Evolutionary conservation across 2,113 vertebrate genomes (phyloP), one percentile per base, ranked within the genome.

Genomic region (Leptobrachium ailaonicum): DNA sequence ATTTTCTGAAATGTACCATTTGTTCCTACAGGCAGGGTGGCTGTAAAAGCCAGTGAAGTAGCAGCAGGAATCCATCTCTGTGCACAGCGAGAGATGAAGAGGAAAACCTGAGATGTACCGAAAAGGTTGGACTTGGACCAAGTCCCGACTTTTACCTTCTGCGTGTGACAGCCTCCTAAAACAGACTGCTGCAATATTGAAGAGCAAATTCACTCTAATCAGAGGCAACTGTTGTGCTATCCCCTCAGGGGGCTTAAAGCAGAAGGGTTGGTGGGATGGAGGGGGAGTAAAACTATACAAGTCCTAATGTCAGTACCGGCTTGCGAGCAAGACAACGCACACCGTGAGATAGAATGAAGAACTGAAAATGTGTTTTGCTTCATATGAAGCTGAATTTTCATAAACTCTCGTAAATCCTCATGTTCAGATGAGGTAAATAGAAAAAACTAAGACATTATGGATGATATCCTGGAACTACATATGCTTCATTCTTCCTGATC

Each of bases 91-190:
- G 90, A 87, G 82, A 90, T 86, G 56, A 82, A 89, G 89, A 71
- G 64, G 82, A 87, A 84, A 71, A 86, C 85, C 70, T 80, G 80
- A 86, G 85, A 88, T 92, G 87, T 90, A 88, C 88, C 82, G 90
- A 88, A 85, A 82, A 77, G 90, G 78, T 95, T 96, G 95, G 95
- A 95, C 90, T 86, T 88, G 85, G 78, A 94, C 95, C 96, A 96
- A 96, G 91, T 93, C 92, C 92, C 93, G 93, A 93, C 92, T 92
- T 92, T 91, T 92, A 93, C 96, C 95, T 94, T 97, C 96, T 97
- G 95, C 94, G 94, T 92, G 87, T 91, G 90, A 87, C 89, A 93
- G 92, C 87, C 85, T 90, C 85, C 89, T 89, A 79, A 93, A 92
- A 89, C 93, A 94, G 93, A 92, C 92, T 91, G 94, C 91, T 87